phyloP scores from a whole-genome alignment of 1,140 invertebrate genomes.

The Drosophila murphyi region DNA sequence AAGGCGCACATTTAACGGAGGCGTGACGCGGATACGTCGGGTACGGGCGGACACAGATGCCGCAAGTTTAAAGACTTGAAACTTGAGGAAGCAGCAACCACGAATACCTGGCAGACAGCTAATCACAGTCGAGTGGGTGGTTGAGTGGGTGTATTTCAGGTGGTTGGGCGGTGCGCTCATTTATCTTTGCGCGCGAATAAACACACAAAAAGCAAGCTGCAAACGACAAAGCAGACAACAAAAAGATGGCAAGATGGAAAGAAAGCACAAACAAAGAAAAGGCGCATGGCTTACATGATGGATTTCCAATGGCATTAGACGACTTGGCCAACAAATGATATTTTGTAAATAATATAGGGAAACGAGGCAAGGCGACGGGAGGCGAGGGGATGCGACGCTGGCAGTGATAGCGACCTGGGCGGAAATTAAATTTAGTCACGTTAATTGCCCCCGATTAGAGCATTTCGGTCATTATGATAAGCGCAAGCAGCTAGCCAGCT shows the following conservation, averaged over 20 bases:
- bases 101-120: conserved; percentile 35
- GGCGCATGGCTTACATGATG: conserved; percentile 72
- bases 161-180: conserved; percentile 43
- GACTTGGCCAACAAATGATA: conserved; percentile 63
- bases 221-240: conserved; percentile 28
- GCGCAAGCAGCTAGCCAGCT: conserved; percentile 29
- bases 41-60: conserved; percentile 24
- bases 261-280: conserved; percentile 39
- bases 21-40: conserved; percentile 15
- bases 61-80: conserved; percentile 39
- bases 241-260: conserved; percentile 24
- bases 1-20: conserved; percentile 50
- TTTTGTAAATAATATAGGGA: conserved; percentile 72
- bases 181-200: conserved; percentile 62
- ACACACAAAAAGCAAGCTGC: conserved; percentile 46
- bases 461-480: conserved; percentile 80
- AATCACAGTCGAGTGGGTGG: conserved; percentile 41
- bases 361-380: conserved; percentile 2
- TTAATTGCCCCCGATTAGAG: conserved; percentile 80
- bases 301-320: conserved; percentile 67
- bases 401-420: conserved; percentile 66
- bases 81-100: conserved; percentile 2
- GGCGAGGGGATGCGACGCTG: conserved; percentile 4
- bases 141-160: not conserved
- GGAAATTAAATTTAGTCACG: conserved; percentile 82